Evolutionary conservation across 2,888 invertebrate species (phyloP), one percentile per base, ranked within the genome.

Genomic region (Hesperia comma): DNA sequence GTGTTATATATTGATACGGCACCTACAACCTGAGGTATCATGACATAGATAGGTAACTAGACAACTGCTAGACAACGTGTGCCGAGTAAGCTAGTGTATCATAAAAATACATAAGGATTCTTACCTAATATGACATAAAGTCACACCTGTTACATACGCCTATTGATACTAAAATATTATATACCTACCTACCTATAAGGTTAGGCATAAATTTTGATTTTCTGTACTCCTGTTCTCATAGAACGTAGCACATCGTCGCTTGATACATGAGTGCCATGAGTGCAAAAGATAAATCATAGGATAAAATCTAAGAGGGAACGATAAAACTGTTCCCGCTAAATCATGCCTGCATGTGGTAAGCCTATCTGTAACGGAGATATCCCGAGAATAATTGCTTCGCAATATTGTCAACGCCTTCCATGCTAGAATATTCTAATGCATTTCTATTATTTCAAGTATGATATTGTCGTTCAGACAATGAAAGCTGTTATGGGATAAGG

Each of bases 241-340:
- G n/a, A n/a, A n/a, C n/a, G n/a, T n/a, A n/a, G 54, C 55, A 60
- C 66, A 33, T 66, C 63, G 15, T 10, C 56, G 19, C 46, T 46
- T 46, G 51, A 17, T 55, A 67, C 49, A 49, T 49, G 49, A 33
- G 54, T 61, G 61, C 55, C 49, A 49, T 49, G 49, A 33, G 54
- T 61, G 61, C 55, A 26, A 55, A 26, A 55, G 54, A 67, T 67
- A 67, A 67, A 67, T 67, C 66, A 67, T 55, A 61, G 17, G 66
- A 67, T 67, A 53, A 67, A 55, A 67, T 67, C 66, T 67, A 46
- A 61, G 61, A 43, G 43, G 2, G 40, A 19, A 66, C 58, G 66
- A 66, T 66, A 66, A 66, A 66, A 60, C 46, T 60, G 66, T 60
- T 60, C 54, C 4, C 32, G 26, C 53, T 60, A 66, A 60, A 66